Evolutionary conservation across 1,140 invertebrate genomes (phyloP).

Genomic region (Brachionus calyciflorus): DNA sequence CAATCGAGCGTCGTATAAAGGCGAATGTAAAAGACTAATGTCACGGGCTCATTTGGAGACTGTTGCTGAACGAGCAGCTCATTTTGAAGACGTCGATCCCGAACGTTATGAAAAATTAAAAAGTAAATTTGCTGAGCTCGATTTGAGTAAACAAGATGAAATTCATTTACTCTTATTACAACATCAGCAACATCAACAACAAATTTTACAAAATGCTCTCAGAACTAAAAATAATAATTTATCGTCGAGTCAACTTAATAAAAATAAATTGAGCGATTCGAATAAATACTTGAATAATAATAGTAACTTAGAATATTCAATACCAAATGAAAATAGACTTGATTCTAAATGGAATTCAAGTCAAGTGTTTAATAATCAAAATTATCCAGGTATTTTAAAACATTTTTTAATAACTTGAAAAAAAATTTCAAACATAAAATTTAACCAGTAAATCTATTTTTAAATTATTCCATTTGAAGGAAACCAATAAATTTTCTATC

Average conservation of each 20-base stretch:
- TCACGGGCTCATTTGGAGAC: conserved; percentile 22
- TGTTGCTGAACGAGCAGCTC: conserved; percentile 34
- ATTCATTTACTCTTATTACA: background rate
- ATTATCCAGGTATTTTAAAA: conserved; percentile 6
- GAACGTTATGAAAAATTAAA: conserved; percentile 24
- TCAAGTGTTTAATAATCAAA: background rate
- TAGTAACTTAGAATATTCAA: no score
- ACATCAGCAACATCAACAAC: conserved; percentile 16
- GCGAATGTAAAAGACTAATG: conserved; percentile 33
- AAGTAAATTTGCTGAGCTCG: conserved; percentile 13
- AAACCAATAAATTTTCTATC: no score
- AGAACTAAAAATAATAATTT: background rate
- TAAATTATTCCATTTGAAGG: no score
- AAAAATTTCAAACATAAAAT: no score
- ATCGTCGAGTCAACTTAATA: background rate
- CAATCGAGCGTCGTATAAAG: conserved; percentile 1
- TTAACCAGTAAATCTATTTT: no score
- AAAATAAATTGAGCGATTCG: no score
- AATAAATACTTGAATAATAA: no score
- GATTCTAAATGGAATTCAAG: background rate
- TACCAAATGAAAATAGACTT: background rate
- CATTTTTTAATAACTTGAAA: no score
- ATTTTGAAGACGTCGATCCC: conserved; percentile 46
- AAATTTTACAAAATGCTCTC: background rate
- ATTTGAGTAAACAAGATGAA: background rate